These are phyloP conservation scores for Todiramphus saurophagus DNA, from an alignment of 2,113 vertebrate genomes.

Conservation along the genomic window DNA sequence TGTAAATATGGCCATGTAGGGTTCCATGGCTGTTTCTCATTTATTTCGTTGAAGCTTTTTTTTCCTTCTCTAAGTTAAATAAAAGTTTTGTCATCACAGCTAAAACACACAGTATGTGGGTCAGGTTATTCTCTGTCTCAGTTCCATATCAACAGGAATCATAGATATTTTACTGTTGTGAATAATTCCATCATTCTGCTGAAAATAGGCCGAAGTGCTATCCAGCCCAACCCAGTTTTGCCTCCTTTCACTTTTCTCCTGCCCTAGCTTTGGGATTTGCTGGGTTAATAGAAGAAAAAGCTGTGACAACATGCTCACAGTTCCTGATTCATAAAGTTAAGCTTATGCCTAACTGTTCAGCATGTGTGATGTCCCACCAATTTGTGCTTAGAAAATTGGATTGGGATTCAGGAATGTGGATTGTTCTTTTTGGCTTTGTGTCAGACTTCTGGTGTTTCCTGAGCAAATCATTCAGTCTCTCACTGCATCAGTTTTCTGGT, in stretches of 20 bases:
- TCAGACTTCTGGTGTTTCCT: neutral
- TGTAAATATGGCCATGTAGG: neutral
- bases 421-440: neutral
- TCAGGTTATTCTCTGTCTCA: neutral
- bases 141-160: neutral
- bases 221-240: neutral
- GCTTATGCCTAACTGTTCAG: neutral
- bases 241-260: neutral
- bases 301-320: neutral
- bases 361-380: neutral
- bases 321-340: neutral
- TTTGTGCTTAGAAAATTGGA: neutral
- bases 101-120: neutral
- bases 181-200: neutral
- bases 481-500: neutral
- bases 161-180: neutral
- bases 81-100: neutral
- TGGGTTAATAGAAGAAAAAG: neutral
- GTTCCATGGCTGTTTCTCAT: slow-evolving; percentile 9
- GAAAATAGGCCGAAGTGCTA: neutral
- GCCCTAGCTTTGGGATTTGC: neutral
- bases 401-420: neutral
- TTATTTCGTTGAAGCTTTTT: slow-evolving; percentile 4
- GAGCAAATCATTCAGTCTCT: neutral
- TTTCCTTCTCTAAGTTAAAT: neutral